A percentile compares a stretch with the other conserved stretches of the same genome.
Evolutionary conservation across 2,888 invertebrate genomes (phyloP).

Genomic region (Aphidius colemani): DNA sequence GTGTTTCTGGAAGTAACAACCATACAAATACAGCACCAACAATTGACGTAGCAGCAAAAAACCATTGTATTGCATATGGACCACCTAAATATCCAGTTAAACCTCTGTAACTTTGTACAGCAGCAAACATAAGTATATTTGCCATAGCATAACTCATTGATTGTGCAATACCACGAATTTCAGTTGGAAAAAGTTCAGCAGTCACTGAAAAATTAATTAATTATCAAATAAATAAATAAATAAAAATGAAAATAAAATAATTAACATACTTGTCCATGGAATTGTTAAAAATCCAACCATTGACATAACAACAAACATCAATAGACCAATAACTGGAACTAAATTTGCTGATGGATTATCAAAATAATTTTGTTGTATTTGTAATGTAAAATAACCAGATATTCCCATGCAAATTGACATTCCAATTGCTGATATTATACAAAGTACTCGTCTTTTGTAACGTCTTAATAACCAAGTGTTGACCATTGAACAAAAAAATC

Average conservation of each 20-base stretch:
- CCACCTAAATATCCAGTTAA: constrained; percentile 50
- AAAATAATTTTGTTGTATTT: constrained; percentile 54
- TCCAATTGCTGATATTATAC: constrained; percentile 63
- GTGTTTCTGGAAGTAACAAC: constrained; percentile 62
- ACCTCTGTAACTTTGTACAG: constrained; percentile 63
- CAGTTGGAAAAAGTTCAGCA: constrained; percentile 67
- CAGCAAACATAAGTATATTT: constrained; percentile 65
- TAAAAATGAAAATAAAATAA: too few relatives aligned
- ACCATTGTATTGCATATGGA: constrained; percentile 64
- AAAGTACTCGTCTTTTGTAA: constrained; percentile 63
- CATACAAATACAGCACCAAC: constrained; percentile 59
- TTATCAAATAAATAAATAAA: too few relatives aligned
- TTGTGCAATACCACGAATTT: constrained; percentile 67
- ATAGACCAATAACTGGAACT: constrained; percentile 62
- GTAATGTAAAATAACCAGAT: constrained; percentile 64
- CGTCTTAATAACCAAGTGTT: constrained; percentile 65
- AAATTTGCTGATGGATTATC: constrained; percentile 50
- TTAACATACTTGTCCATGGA: constrained; percentile 63
- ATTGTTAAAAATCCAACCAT: constrained; percentile 68
- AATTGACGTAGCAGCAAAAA: constrained; percentile 63
- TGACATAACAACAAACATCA: constrained; percentile 65
- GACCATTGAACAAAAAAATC: constrained; percentile 65
- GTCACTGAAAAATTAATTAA: constrained; percentile 56
- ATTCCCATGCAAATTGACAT: constrained; percentile 65
- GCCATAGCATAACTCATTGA: constrained; percentile 66